Conservation (phyloP, 1,140 invertebrate genomes). For the Chelonus insularis region DNA sequence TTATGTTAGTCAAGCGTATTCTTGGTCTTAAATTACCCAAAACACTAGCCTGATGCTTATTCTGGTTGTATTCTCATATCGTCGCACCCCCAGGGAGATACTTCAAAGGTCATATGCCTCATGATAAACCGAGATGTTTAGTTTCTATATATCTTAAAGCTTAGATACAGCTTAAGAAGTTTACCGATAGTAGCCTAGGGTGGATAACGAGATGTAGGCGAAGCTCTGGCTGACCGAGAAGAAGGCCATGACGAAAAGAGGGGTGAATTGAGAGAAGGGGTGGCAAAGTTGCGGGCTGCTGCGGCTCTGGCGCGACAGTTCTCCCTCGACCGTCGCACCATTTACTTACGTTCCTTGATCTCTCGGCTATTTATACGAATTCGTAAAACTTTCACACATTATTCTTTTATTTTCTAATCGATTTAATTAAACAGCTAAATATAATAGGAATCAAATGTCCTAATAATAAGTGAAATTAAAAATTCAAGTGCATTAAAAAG, state of each 20-base stretch:
- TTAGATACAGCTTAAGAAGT: constrained; percentile 31
- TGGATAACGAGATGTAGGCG: constrained; percentile 47
- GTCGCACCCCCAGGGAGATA: neutral
- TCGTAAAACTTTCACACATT: too few species aligned
- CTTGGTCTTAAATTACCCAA: neutral
- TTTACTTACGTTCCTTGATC: constrained; percentile 38
- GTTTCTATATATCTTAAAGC: neutral
- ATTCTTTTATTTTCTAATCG: too few species aligned
- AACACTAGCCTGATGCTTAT: neutral
- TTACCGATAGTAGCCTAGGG: constrained; percentile 30
- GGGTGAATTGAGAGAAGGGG: constrained; percentile 32
- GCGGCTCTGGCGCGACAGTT: constrained; percentile 61
- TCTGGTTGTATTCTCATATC: neutral
- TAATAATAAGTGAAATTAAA: too few species aligned
- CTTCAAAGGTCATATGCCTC: neutral
- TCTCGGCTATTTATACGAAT: neutral
- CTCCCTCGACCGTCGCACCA: constrained; percentile 52
- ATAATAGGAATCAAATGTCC: too few species aligned
- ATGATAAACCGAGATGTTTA: neutral
- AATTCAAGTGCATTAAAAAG: too few species aligned
- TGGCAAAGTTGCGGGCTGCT: constrained; percentile 59
- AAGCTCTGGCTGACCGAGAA: constrained; percentile 35
- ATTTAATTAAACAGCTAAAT: too few species aligned
- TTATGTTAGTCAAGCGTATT: neutral
- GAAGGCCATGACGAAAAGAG: constrained; percentile 13